Percentiles rank a stretch among this genome's conserved stretches.
These are phyloP conservation scores for Ammodytes dubius DNA, from an alignment of 2,113 vertebrate species.

Conservation along the genomic window DNA sequence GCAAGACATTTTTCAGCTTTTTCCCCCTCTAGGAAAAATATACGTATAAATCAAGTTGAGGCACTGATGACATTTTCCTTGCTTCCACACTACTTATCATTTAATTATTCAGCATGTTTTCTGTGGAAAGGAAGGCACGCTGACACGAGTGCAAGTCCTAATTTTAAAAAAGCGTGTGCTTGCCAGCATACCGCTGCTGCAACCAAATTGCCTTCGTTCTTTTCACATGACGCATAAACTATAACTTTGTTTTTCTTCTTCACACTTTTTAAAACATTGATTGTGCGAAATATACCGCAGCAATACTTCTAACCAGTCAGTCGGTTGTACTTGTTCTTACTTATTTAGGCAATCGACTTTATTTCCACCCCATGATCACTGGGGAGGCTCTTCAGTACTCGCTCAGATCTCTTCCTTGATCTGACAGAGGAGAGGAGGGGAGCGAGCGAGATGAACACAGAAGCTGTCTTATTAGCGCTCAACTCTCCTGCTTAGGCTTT, in stretches of 20 bases:
- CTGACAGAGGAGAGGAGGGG: constrained; percentile 55
- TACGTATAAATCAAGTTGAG: constrained; percentile 37
- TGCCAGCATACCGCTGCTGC: constrained; percentile 36
- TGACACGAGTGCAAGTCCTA: constrained; percentile 37
- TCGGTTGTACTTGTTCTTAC: constrained; percentile 46
- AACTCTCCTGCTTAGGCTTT: constrained; percentile 62
- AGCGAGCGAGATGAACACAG: constrained; percentile 51
- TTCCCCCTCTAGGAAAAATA: constrained; percentile 43
- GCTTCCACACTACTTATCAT: constrained; percentile 54
- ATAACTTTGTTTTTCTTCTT: constrained; percentile 57
- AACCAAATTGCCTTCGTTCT: constrained; percentile 42
- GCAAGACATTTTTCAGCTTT: constrained; percentile 15
- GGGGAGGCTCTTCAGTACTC: constrained; percentile 53
- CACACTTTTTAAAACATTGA: constrained; percentile 53
- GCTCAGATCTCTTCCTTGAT: constrained; percentile 66
- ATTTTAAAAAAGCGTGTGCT: constrained; percentile 45
- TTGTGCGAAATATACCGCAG: constrained; percentile 29
- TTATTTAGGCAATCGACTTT: constrained; percentile 67
- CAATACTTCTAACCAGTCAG: constrained; percentile 41
- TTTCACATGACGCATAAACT: constrained; percentile 59
- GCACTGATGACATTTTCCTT: constrained; percentile 40
- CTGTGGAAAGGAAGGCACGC: constrained; percentile 19
- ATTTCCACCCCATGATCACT: constrained; percentile 57
- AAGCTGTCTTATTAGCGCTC: constrained; percentile 77
- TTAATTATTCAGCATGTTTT: constrained; percentile 75